Evolutionary conservation across 35 echinoderm and acorn worm genomes (phyloP), one percentile per base, ranked within the genome.

Genomic region (Hemicentrotus pulcherrimus): DNA sequence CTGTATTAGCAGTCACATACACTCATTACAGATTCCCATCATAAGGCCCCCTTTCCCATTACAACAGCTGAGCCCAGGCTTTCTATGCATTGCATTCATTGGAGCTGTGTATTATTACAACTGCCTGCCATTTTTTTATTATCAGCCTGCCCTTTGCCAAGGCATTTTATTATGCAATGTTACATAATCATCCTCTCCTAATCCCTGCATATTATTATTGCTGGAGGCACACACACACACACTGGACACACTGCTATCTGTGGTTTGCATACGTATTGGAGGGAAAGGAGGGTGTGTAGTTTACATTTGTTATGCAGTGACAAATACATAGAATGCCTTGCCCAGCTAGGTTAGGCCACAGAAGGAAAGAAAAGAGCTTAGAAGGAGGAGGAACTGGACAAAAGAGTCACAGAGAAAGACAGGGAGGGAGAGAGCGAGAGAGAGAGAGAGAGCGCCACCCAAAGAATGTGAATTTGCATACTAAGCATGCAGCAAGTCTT

Each of bases 161-260:
- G 18, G 32, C 88, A 90, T 33, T 90, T 33, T 90, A 33, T 90
- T 90, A 90, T 90, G 88, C 46, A 90, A 90, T 46, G 24, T 90
- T 90, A 90, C 88, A 90, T 90, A 90, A 90, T 31, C 88, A 24
- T 33, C 32, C 88, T 45, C 32, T 90, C 19, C 33, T 90, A 90
- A 90, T 90, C 88, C 88, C 32, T 8, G 32, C 88, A 90, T 47
- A 45, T 45, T 45, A 47, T 90, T 47, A 90, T 90, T 90, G 31
- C 88, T 90, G 31, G 46, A 90, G 88, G 88, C 88, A 90, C 88
- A 90, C 46, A 90, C 87, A 89, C 88, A 78, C 88, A 90, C 88
- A 45, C 88, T n/a, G n/a, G n/a, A 90, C 88, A 90, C 88, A 90
- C 13, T 45, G 88, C 65, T 28, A n/a, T 78, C 65, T 78, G 24